These are phyloP conservation scores for Machimus atricapillus DNA, from an alignment of 2,888 invertebrate species.

Conservation along the genomic window DNA sequence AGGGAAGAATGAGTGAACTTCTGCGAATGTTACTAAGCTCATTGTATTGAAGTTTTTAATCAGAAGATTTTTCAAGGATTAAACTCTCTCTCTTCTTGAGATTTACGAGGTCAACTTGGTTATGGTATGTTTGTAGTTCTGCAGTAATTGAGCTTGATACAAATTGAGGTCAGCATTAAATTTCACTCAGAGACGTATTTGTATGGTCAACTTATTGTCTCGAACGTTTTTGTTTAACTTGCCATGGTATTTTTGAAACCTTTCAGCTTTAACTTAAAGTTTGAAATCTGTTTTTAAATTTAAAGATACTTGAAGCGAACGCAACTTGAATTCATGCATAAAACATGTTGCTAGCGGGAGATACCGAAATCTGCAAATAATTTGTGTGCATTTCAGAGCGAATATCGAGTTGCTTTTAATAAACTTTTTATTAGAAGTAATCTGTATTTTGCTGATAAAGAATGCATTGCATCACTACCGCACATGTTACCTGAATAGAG, in stretches of 20 bases:
- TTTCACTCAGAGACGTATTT: neutral
- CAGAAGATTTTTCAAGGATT: slow-evolving; percentile 11
- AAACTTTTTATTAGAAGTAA: neutral
- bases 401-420: neutral
- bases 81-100: neutral
- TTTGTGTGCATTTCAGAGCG: neutral
- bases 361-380: neutral
- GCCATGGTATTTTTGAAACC: neutral
- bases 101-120: slow-evolving; percentile 10
- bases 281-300: neutral
- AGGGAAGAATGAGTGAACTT: neutral
- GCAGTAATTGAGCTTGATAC: neutral
- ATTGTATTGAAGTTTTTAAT: slow-evolving; percentile 4
- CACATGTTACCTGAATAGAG: neutral
- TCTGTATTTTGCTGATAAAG: neutral
- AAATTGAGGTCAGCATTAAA: neutral
- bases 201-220: neutral
- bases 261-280: neutral
- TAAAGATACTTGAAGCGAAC: neutral
- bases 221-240: neutral
- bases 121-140: neutral
- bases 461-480: neutral
- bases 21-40: neutral
- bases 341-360: neutral
- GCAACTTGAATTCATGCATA: neutral